Evolutionary conservation across 2,888 invertebrate species (phyloP), one percentile per base, ranked within the genome.

Genomic region (Megamerina dolium): DNA sequence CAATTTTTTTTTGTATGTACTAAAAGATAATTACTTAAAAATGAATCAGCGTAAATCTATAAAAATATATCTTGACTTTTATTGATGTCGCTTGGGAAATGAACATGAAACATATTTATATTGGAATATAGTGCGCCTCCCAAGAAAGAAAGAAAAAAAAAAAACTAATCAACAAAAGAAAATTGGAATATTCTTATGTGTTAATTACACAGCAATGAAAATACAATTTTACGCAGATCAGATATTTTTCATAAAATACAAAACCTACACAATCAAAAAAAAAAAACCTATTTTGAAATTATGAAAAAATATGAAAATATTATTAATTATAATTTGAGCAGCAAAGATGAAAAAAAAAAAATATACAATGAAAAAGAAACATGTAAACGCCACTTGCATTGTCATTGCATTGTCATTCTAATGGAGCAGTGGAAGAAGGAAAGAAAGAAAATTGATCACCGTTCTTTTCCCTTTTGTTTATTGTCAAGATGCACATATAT

Each of bases 201-300:
- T 43, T 43, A 43, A 43, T 43, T 43, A 43, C 37, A 37, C 26
- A 26, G 43, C 43, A 43, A 43, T 43, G 43, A 43, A 43, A 37
- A 18, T 37, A 43, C 37, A 43, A 43, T 43, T 43, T 43, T 37
- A 43, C 43, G 37, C 43, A 37, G 37, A 37, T 43, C 37, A 43
- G n/a, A n/a, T n/a, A n/a, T n/a, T n/a, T n/a, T n/a, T n/a, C n/a
- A n/a, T n/a, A n/a, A n/a, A n/a, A 19, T 41, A 8, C 37, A 26
- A 37, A 31, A 43, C 34, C 14, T 31, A n/a, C n/a, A 39, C 38
- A 30, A 38, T 10, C 9, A 27, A 8, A 20, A 18, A 13, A 27
- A 27, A 37, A 1, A 26, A 8, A n/a, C n/a, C n/a, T n/a, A n/a
- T n/a, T n/a, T 10, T 26, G 6, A n/a, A 31, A 12, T 12, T 17